A percentile compares a stretch with the other conserved stretches of the same genome.
Evolutionary conservation across 2,888 invertebrate species (phyloP).

Genomic region (Drosophila borborema): DNA sequence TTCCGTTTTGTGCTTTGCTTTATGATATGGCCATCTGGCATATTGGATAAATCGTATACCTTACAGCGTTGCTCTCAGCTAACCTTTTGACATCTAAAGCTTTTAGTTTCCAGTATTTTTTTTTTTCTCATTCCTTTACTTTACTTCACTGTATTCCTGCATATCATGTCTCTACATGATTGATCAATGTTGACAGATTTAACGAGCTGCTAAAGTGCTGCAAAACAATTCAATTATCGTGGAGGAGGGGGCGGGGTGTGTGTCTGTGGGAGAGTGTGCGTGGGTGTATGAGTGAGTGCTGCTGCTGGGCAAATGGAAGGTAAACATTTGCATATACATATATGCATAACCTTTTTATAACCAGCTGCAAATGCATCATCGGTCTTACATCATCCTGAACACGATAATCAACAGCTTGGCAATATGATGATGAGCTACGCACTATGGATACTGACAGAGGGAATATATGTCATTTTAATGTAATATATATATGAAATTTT

Average conservation of each 20-base stretch:
- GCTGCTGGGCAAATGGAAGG: slow-evolving; percentile 56
- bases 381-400: slow-evolving; percentile 24
- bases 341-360: slow-evolving; percentile 21
- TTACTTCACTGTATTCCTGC: not conserved
- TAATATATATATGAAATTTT: not conserved
- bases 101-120: not conserved
- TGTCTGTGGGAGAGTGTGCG: not conserved
- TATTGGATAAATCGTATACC: slow-evolving; percentile 26
- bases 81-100: slow-evolving; percentile 6
- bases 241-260: slow-evolving; percentile 10
- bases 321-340: slow-evolving; percentile 64
- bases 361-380: slow-evolving; percentile 35
- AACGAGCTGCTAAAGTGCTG: slow-evolving; percentile 80
- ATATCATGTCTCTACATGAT: slow-evolving; percentile 49
- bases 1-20: slow-evolving; percentile 33
- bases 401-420: not conserved
- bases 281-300: slow-evolving; percentile 9
- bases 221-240: slow-evolving; percentile 78
- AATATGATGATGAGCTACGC: not conserved
- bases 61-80: not conserved
- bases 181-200: slow-evolving; percentile 81
- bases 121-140: not conserved
- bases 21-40: slow-evolving; percentile 21
- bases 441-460: no score
- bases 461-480: no score